Base-by-base conservation (phyloP, 2,797 vertebrate species). In the Saxicola maurus region DNA sequence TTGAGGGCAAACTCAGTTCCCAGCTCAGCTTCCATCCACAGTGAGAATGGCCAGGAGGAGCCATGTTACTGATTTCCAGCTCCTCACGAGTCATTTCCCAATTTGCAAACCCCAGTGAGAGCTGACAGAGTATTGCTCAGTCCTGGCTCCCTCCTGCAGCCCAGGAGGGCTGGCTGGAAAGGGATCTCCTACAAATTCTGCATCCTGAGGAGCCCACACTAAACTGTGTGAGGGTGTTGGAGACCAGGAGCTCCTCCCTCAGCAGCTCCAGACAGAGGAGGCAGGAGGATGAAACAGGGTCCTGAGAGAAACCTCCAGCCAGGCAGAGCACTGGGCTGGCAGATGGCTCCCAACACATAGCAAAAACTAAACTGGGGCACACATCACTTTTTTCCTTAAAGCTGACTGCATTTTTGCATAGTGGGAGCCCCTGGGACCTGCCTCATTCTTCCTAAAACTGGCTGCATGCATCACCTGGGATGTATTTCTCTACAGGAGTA, bases 351-450 rank as follows among this genome's bases (percentile, higher is more conserved):
- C 51, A 82, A 25, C 43, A 42, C 0, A 0, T 1, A 40, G 23
- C 35, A 86, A 74, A 55, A 0, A 3, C 35, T 49, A 49, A 57
- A 38, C 9, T 30, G 17, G 21, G 33, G 5, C 11, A 51, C 35
- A 5, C 0, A 0, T 17, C 9, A 3, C 10, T 13, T 43, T 57
- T 6, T 2, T 30, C 3, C 42, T 21, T 17, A 4, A 74, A 40
- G 35, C 1, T 35, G 62, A 27, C 9, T 23, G 13, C 20, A 30
- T 53, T 81, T 90, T 38, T 75, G 21, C 27, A 30, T 38, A 13
- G 31, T 69, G 40, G 52, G n/a, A 82, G 37, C 18, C 43, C 18
- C 24, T 57, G 19, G 49, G 28, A 71, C 5, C 23, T 13, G 1
- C 20, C 35, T 84, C 1, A 3, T 38, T 82, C 85, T 78, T 84